Evolutionary conservation across 2,797 vertebrate species (phyloP).

Genomic region (Crenichthys baileyi): DNA sequence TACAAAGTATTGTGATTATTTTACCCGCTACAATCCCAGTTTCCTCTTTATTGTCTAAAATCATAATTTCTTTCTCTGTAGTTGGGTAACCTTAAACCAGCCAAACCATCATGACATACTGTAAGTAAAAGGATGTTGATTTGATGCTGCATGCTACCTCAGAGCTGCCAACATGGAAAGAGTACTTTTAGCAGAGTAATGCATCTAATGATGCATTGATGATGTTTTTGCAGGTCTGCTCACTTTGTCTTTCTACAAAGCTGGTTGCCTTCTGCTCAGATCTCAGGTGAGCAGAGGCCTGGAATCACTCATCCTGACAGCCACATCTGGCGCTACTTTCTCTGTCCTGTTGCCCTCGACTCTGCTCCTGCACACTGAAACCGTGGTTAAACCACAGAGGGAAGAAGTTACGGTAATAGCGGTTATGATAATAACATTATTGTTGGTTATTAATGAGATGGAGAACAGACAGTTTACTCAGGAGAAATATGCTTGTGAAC

Average conservation of each 20-base stretch:
- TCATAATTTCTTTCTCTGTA: background rate
- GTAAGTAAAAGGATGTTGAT: background rate
- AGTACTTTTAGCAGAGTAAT: slow-evolving; percentile 38
- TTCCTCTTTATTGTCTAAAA: background rate
- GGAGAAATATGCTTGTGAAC: slow-evolving; percentile 26
- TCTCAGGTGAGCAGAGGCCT: slow-evolving; percentile 76
- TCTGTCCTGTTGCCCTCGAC: slow-evolving; percentile 57
- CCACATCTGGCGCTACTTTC: slow-evolving; percentile 81
- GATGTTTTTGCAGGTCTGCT: slow-evolving; percentile 40
- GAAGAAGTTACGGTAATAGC: slow-evolving; percentile 66
- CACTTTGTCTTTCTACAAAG: slow-evolving; percentile 35
- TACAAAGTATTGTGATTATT: background rate
- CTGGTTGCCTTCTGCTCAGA: slow-evolving; percentile 60
- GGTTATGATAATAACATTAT: slow-evolving; percentile 68
- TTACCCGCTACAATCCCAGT: background rate
- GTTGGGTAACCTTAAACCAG: background rate
- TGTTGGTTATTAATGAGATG: slow-evolving; percentile 68
- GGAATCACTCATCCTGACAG: slow-evolving; percentile 77
- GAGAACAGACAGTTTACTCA: slow-evolving; percentile 59
- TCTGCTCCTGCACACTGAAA: slow-evolving; percentile 62
- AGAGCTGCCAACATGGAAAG: slow-evolving; percentile 26
- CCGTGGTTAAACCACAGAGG: slow-evolving; percentile 55
- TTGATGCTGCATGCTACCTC: slow-evolving; percentile 17
- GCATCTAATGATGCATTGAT: slow-evolving; percentile 37
- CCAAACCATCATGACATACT: background rate